These are phyloP conservation scores for Rana temporaria DNA, from an alignment of 2,113 vertebrate genomes.

Conservation along the genomic window DNA sequence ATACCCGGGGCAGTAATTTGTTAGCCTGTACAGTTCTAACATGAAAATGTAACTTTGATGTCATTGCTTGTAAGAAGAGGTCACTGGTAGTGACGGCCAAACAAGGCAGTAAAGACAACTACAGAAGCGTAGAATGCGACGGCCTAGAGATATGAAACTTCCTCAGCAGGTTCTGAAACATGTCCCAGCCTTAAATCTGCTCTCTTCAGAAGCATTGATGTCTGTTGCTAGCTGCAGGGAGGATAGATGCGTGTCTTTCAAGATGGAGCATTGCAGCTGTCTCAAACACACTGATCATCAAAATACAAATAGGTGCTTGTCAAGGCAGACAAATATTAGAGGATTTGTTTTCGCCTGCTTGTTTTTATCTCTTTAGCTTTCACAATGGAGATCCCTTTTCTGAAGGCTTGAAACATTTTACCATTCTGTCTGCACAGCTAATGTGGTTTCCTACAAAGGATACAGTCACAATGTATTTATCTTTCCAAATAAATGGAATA, in stretches of 20 bases:
- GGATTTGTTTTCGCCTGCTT: not conserved
- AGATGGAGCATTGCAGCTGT: not conserved
- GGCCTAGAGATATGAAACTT: slow-evolving; percentile 13
- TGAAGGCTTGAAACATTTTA: no score
- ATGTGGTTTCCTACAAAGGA: no score
- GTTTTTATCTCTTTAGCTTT: not conserved
- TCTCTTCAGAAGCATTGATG: not conserved
- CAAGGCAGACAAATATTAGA: not conserved
- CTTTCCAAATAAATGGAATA: no score
- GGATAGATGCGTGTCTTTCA: slow-evolving; percentile 12
- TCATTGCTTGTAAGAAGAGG: no score
- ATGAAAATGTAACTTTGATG: no score
- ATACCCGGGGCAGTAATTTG: no score
- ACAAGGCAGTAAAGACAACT: not conserved
- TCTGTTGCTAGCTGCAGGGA: slow-evolving; percentile 5
- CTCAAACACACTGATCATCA: not conserved
- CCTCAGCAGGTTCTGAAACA: slow-evolving; percentile 4
- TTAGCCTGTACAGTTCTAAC: no score
- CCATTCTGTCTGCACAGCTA: no score
- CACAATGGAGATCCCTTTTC: not conserved
- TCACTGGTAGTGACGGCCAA: not conserved
- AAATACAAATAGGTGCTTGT: slow-evolving; percentile 3
- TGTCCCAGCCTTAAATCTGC: not conserved
- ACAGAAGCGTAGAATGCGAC: not conserved
- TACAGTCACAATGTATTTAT: no score